Evolutionary conservation across 2,888 invertebrate species (phyloP).

Genomic region (Cataglyphis cursor): DNA sequence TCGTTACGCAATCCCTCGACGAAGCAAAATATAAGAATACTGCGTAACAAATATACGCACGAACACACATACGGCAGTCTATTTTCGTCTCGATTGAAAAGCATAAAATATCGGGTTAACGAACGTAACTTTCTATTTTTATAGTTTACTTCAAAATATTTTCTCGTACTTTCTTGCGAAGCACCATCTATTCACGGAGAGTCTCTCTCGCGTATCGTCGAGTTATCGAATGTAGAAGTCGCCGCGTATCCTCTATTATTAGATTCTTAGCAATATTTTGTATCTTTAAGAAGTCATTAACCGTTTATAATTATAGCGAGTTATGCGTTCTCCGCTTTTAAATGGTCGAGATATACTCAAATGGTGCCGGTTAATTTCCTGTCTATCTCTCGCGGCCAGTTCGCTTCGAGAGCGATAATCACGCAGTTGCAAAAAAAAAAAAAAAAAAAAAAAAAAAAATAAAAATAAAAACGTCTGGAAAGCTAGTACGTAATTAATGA

Average conservation of each 20-base stretch:
- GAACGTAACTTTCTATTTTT: slow-evolving; percentile 15
- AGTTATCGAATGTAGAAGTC: neutral
- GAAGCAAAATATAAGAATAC: neutral
- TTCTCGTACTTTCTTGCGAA: neutral
- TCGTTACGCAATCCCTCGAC: slow-evolving; percentile 23
- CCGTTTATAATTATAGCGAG: slow-evolving; percentile 17
- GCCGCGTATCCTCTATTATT: neutral
- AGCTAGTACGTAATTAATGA: slow-evolving; percentile 42
- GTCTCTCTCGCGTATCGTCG: neutral
- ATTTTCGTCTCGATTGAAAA: neutral
- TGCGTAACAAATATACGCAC: neutral
- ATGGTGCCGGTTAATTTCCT: slow-evolving; percentile 39
- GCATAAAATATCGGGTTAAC: neutral
- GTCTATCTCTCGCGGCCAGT: neutral
- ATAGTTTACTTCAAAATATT: neutral
- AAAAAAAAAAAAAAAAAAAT: neutral
- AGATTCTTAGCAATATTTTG: neutral
- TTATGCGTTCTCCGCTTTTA: slow-evolving; percentile 10
- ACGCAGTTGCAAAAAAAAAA: neutral
- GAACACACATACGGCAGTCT: neutral
- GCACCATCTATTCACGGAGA: neutral
- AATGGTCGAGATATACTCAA: neutral
- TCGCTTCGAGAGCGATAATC: neutral
- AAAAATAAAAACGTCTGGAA: slow-evolving; percentile 27
- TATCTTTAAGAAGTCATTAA: slow-evolving; percentile 1